Base-by-base conservation (phyloP, 1,140 invertebrate species). In the Pogonomyrmex barbatus region DNA sequence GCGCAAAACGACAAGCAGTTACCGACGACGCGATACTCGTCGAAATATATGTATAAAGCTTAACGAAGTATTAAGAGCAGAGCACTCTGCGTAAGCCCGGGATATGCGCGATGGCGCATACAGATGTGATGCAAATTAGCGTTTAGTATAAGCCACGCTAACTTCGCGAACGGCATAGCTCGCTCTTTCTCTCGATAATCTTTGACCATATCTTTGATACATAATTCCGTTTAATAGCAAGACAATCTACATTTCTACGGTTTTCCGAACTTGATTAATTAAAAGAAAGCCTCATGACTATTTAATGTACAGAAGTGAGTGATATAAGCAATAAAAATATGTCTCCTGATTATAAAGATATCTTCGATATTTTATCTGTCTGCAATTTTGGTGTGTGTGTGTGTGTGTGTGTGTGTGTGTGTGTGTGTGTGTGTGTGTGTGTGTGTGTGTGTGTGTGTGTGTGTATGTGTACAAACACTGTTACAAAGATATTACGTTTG, bases 111-210 rank as follows among this genome's bases (percentile, higher is more conserved):
- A 93, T 93, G 92, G 91, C 82, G 93, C 93, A 94, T 94, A 94
- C 92, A 93, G 93, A 94, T 94, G 92, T 77, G 91, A 94, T 94
- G 93, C 92, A 94, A 94, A 94, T 94, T 93, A 94, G 91, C 92
- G 89, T 94, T 94, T 93, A 93, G 90, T 92, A 87, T 92, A 94
- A 94, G 93, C 94, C 73, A 82, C 81, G 88, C 83, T 88, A 93
- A 90, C 86, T 76, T 88, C 63, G 50, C 88, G 60, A 67, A 45
- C 73, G n/a, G 42, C 67, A 42, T 78, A 24, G 54, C 24, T 47
- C 30, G 82, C 76, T 67, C 76, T 58, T 68, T 62, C 63, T 77
- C 54, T 45, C 52, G 42, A 30, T 63, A 67, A 78, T 56, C 24
- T 70, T 87, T 82, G 85, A 89, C 68, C 50, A 63, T 62, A 63